A percentile compares a stretch with the other conserved stretches of the same genome.
These are phyloP conservation scores for Chloroceryle aenea DNA, from an alignment of 2,113 vertebrate genomes.

Conservation along the genomic window DNA sequence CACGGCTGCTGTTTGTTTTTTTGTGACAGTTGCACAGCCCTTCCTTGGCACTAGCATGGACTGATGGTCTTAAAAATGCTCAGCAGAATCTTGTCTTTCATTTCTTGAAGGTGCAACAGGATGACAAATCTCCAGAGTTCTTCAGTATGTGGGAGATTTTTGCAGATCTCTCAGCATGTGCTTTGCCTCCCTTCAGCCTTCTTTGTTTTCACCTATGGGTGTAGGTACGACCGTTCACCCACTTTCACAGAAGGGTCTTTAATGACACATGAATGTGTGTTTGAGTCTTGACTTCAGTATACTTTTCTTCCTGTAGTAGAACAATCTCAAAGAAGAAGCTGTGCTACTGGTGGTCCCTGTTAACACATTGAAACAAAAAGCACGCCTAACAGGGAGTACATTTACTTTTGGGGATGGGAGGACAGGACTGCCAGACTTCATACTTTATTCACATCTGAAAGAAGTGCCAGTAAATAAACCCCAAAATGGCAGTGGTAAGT, in stretches of 20 bases:
- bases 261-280: background rate
- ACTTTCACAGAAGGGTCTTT: background rate
- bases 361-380: background rate
- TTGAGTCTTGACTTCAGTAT: background rate
- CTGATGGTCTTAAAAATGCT: accelerated
- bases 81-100: accelerated
- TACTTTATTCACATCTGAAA: background rate
- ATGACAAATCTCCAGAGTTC: background rate
- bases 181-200: background rate
- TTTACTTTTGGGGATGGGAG: background rate
- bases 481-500: background rate
- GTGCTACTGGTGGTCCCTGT: background rate
- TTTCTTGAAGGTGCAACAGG: background rate
- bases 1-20: no score
- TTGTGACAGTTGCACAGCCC: background rate
- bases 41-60: accelerated
- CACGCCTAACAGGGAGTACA: background rate
- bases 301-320: background rate
- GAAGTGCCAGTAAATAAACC: background rate
- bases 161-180: background rate
- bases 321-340: background rate
- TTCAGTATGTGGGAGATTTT: background rate
- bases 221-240: background rate
- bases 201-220: accelerated
- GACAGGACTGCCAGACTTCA: background rate